Evolutionary conservation across 2,797 vertebrate genomes (phyloP).

Genomic region (Xiphorhynchus erythropygius): DNA sequence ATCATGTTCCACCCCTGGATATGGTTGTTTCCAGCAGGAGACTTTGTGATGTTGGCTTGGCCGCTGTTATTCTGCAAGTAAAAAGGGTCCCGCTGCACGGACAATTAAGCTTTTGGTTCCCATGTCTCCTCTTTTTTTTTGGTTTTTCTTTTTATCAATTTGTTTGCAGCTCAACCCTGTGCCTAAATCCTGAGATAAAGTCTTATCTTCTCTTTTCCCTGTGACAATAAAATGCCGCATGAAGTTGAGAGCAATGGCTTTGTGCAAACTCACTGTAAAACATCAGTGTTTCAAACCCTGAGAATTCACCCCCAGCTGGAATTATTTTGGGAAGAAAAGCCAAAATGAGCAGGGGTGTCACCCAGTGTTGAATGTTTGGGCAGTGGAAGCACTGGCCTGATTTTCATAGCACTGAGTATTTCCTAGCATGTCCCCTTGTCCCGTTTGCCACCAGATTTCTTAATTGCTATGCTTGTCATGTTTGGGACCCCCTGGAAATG

Average conservation of each 20-base stretch:
- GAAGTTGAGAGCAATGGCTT: not conserved
- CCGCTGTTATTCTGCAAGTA: not conserved
- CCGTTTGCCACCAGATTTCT: not conserved
- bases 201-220: not conserved
- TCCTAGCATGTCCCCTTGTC: not conserved
- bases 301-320: not conserved
- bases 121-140: fast-evolving
- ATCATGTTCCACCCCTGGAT: conserved; percentile 43
- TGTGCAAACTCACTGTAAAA: not conserved
- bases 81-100: not conserved
- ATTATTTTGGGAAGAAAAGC: not conserved
- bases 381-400: not conserved
- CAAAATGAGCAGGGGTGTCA: not conserved
- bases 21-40: conserved; percentile 5
- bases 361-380: not conserved
- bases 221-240: not conserved
- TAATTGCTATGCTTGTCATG: not conserved
- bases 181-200: not conserved
- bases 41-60: not conserved
- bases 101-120: not conserved
- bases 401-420: not conserved
- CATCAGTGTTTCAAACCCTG: not conserved
- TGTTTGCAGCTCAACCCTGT: fast-evolving
- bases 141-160: not conserved
- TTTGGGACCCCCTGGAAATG: not conserved